Base-by-base conservation (phyloP, 30 jellyfish, hydroid and myxozoan genomes). In the Hydractinia symbiolongicarpus region DNA sequence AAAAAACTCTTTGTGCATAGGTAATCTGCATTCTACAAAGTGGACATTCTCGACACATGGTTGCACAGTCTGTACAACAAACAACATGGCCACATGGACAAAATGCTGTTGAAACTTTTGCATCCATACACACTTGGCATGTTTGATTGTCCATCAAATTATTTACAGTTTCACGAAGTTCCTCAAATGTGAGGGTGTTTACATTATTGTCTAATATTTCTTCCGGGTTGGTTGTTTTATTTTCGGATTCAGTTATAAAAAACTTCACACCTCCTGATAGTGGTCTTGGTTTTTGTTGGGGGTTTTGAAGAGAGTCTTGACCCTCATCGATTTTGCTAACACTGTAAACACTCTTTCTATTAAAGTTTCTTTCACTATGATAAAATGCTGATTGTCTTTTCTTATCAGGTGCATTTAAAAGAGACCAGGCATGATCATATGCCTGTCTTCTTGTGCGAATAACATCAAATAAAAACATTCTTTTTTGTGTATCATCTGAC, bases 41-140 rank as follows among this genome's bases (percentile, higher is more conserved):
- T 13, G 99, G 99, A 73, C 99, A 94, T 56, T 88, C 99, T 74
- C 95, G 84, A 70, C 97, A 94, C 97, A 86, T 50, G 30, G 87
- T 89, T n/a, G 99, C 95, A 84, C 99, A 94, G 69, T 89, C 92
- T 4, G 86, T 90, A 67, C 99, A 94, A 54, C 97, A 94, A 4
- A 94, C 96, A 49, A 89, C 96, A 76, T 94, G 99, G 4, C 99
- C 99, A 72, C 99, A 94, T 0, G 99, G 99, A 82, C 99, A 94
- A 74, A 94, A 94, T 11, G 99, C 97, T 6, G 97, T 88, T 30
- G 97, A 81, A 5, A 94, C 97, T 50, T 82, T 94, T 5, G 77
- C 73, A 82, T 94, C 99, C 97, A 94, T 88, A 80, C 99, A 94
- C 13, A 93, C 99, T 69, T 93, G 99, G 77, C 99, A 93, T 40